These are phyloP conservation scores for Hemithea aestivaria DNA, from an alignment of 2,888 invertebrate species.

Conservation along the genomic window DNA sequence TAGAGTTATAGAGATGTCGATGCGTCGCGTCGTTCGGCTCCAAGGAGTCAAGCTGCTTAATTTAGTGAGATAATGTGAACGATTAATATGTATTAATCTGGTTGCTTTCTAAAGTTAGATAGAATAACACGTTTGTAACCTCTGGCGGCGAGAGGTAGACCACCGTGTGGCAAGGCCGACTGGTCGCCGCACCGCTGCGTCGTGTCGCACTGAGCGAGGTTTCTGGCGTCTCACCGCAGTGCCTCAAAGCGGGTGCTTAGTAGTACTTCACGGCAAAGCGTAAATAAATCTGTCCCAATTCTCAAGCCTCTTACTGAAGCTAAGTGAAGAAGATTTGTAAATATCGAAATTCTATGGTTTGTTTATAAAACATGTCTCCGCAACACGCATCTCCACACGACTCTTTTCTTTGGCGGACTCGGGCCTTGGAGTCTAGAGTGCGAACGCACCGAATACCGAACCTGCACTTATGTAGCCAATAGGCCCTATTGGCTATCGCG, in stretches of 20 bases:
- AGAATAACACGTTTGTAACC: conserved; percentile 74
- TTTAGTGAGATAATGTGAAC: conserved; percentile 41
- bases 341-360: too few relatives aligned
- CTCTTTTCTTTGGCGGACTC: too few relatives aligned
- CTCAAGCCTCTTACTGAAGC: not conserved
- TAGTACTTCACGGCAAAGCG: too few relatives aligned
- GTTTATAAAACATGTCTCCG: too few relatives aligned
- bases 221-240: conserved; percentile 26
- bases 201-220: conserved; percentile 14
- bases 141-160: conserved; percentile 71
- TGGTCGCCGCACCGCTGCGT: conserved; percentile 37
- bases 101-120: conserved; percentile 77
- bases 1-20: not conserved
- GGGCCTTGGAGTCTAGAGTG: too few relatives aligned
- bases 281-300: too few relatives aligned
- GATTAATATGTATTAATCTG: conserved; percentile 30
- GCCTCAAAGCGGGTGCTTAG: conserved; percentile 10
- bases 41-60: conserved; percentile 15
- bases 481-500: too few relatives aligned
- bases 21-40: conserved; percentile 7
- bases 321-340: too few relatives aligned
- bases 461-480: too few relatives aligned
- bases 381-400: too few relatives aligned
- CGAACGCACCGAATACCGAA: too few relatives aligned
- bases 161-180: conserved; percentile 69